Evolutionary conservation across 2,113 vertebrate species (phyloP), one percentile per base, ranked within the genome.

Genomic region (Trachemys scripta): DNA sequence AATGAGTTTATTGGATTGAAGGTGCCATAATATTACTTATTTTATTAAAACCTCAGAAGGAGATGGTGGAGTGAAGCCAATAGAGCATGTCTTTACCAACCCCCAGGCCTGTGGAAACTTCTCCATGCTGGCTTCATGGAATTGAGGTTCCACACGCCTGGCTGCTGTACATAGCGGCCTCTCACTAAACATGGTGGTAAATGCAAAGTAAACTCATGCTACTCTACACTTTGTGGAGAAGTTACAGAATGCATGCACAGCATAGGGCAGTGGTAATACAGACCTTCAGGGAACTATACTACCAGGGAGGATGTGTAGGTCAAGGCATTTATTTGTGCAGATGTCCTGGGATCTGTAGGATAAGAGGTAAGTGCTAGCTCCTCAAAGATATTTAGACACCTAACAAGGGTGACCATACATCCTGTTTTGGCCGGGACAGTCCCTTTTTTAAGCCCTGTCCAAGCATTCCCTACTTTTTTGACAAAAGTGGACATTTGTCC

Each of bases 181-280:
- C 69, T 93, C 38, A 12, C 42, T 10, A 2, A 0, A 82, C 72
- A 69, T 93, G 10, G 42, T 82, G 27, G 62, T 45, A 91, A 62
- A 80, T 57, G 29, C 76, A 25, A 57, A 85, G 84, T 72, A 79
- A 84, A 50, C 20, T n/a, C 85, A 11, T 47, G 22, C 24, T 80
- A 19, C 0, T 0, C 29, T 80, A 6, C 3, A 9, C 69, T 85
- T 69, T 12, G 22, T 69, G 14, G 50, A 35, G 13, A 7, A 3
- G 1, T 56, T 92, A 29, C 25, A 80, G n/a, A 93, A 69, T 13
- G 5, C 17, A 76, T 83, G 45, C 20, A 2, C 12, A 85, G 49
- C 50, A 42, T 8, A 19, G 6, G 10, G 3, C 4, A 5, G 6
- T 16, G 3, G 49, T 45, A 65, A 0, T 0, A 65, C 5, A 16